phyloP scores from a whole-genome alignment of 2,113 vertebrate genomes.

The Phaetusa simplex region DNA sequence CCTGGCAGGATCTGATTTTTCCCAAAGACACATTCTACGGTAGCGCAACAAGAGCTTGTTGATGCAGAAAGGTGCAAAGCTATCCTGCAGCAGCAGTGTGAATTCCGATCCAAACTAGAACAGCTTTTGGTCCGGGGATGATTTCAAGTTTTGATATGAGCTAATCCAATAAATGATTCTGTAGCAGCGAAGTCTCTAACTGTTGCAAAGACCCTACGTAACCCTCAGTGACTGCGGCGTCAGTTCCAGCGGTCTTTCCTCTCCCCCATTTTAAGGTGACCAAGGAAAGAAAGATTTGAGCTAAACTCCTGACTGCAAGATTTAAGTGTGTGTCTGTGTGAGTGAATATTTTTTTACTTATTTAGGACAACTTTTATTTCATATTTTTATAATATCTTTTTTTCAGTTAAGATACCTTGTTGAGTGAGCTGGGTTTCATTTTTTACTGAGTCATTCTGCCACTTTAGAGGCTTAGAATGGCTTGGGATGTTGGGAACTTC shows the following conservation, averaged over 20 bases:
- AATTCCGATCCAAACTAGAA: not conserved
- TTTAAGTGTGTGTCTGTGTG: not conserved
- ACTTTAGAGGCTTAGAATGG: not conserved
- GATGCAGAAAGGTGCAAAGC: not conserved
- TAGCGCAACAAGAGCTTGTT: not conserved
- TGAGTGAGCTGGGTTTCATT: not conserved
- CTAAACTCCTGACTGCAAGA: not conserved
- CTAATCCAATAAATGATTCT: not conserved
- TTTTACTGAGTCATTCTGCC: conserved; percentile 24
- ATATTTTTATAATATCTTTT: not conserved
- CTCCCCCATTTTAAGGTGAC: not conserved
- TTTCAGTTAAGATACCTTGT: not conserved
- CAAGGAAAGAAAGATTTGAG: not conserved
- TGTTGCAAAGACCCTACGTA: not conserved
- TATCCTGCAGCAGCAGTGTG: not conserved
- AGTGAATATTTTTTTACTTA: not conserved
- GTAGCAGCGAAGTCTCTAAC: not conserved
- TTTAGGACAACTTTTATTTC: not conserved
- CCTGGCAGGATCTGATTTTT: not conserved
- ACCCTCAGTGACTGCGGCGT: not conserved
- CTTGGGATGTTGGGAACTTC: not conserved
- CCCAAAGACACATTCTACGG: not conserved
- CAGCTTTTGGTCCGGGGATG: not conserved
- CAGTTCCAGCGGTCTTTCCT: not conserved
- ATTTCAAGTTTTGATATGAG: not conserved